Evolutionary conservation across 2,797 vertebrate species (phyloP), one percentile per base, ranked within the genome.

Genomic region (Nasua narica): DNA sequence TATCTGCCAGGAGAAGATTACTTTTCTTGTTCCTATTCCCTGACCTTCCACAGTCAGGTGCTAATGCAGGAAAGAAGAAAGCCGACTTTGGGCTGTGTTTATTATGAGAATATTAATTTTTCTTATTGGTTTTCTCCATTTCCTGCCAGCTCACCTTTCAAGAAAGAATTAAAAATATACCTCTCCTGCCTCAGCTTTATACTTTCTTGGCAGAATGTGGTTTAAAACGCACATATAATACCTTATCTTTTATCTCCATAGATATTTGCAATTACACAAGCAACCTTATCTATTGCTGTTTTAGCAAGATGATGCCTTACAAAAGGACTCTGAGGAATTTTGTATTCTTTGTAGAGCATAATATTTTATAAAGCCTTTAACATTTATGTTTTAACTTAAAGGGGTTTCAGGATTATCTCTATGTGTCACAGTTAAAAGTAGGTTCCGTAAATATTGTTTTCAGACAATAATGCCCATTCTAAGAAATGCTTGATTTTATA

Each of bases 401-500:
- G 35, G 11, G 18, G 5, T 78, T 67, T 93, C 7, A 19, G 69
- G 35, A 29, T 92, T 56, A 91, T 46, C 79, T 56, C 65, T 19
- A 54, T 83, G 58, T 82, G 19, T 79, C 79, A 89, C 4, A 84
- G 35, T 3, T 81, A 12, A 58, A 90, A 92, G 19, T 40, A 58
- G 13, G 62, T 1, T 13, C 35, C 5, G 7, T 27, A 46, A 46
- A 60, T 56, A 93, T 67, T 90, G 32, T 72, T 94, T 94, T 48
- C 15, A 54, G 90, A 87, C 10, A 89, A 14, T 46, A 43, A 67
- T 43, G 15, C 6, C 18, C 2, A 50, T 77, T 92, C 9, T 14
- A 40, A 94, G 43, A 94, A 88, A 84, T 74, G 48, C 32, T 84
- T 96, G 25, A 82, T 62, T 89, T 96, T 93, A 82, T 19, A 82